Percentiles rank a stretch among this genome's conserved stretches.
Conservation (phyloP, 1,140 invertebrate species). For the Laupala kohalensis region DNA sequence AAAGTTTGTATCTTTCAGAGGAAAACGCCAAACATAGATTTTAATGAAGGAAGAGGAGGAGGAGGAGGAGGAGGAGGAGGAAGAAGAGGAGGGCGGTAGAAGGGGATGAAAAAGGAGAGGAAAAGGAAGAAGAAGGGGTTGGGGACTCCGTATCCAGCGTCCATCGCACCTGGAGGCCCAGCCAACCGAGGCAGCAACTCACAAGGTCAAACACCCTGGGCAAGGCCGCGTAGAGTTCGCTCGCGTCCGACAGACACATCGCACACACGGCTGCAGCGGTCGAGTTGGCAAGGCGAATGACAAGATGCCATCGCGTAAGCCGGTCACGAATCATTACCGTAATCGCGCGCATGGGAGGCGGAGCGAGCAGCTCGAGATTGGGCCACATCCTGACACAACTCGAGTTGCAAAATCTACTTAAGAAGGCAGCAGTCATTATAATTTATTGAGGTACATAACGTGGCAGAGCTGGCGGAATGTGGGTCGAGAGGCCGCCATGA, state of each 20-base stretch:
- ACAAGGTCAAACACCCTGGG: too few species aligned
- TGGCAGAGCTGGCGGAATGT: background rate
- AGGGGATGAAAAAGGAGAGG: background rate
- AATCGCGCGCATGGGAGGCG: background rate
- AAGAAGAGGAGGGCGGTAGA: background rate
- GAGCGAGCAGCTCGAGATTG: background rate
- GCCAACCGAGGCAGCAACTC: too few species aligned
- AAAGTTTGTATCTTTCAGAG: background rate
- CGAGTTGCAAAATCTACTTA: background rate
- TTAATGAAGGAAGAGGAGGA: background rate
- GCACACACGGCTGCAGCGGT: too few species aligned
- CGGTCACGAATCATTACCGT: background rate
- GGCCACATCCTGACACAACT: background rate
- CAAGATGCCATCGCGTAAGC: background rate
- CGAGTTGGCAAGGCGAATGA: background rate
- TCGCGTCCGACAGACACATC: background rate
- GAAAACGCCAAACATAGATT: background rate
- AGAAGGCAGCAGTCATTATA: background rate
- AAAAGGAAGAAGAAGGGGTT: too few species aligned
- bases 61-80: background rate
- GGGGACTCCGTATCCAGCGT: too few species aligned
- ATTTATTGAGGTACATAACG: background rate
- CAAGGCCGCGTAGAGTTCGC: too few species aligned
- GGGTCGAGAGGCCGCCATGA: background rate
- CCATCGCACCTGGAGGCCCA: too few species aligned